A percentile compares a stretch with the other conserved stretches of the same genome.
phyloP scores from a whole-genome alignment of 2,797 vertebrate genomes.

The Lindbergichthys nudifrons region DNA sequence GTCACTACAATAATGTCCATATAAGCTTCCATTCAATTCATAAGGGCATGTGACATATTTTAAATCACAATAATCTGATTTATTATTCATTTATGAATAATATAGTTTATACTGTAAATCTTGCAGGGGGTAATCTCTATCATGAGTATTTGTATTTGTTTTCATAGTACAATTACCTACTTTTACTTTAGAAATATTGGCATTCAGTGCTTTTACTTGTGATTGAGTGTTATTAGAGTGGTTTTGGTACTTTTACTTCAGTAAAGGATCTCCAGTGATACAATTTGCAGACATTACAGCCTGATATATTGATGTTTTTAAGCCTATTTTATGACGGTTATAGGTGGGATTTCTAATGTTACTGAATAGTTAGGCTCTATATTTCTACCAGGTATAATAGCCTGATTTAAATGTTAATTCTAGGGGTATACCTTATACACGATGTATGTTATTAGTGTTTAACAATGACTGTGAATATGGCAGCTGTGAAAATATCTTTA shows the following conservation, averaged over 20 bases:
- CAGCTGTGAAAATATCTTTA: conserved; percentile 36
- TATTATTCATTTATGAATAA: too few species aligned
- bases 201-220: too few species aligned
- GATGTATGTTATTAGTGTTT: neutral
- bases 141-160: too few species aligned
- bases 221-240: too few species aligned
- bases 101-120: too few species aligned
- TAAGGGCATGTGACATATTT: too few species aligned
- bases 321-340: conserved; percentile 21
- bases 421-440: neutral
- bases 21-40: too few species aligned
- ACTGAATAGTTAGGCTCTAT: conserved; percentile 9
- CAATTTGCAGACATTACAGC: neutral
- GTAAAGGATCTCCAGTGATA: too few species aligned
- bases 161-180: neutral
- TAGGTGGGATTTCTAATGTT: conserved; percentile 1
- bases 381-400: neutral
- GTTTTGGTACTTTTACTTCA: too few species aligned
- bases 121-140: too few species aligned
- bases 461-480: conserved; percentile 13
- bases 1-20: too few species aligned
- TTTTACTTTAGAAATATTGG: neutral
- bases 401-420: neutral
- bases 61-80: too few species aligned
- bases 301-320: conserved; percentile 1